Conservation (phyloP, 2,888 invertebrate genomes). For the Zygothrica quintamaculata region DNA sequence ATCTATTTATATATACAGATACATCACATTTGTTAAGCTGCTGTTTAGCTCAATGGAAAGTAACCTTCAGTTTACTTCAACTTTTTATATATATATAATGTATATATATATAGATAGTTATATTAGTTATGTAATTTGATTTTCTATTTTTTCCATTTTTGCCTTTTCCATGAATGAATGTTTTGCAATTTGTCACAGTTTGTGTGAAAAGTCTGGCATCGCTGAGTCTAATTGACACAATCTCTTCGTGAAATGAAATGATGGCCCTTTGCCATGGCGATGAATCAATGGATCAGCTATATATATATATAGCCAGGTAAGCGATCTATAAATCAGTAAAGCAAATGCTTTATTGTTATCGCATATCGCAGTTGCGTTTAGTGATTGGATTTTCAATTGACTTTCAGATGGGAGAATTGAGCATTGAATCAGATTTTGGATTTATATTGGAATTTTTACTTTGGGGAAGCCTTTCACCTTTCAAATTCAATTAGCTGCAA, state of each 20-base stretch:
- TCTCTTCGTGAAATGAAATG: slow-evolving; percentile 56
- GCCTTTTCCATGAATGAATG: slow-evolving; percentile 14
- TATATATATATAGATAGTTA: too few species aligned
- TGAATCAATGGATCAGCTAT: slow-evolving; percentile 30
- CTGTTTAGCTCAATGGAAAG: too few species aligned
- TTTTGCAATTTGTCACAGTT: slow-evolving; percentile 40
- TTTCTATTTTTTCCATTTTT: slow-evolving; percentile 13
- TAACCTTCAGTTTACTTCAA: too few species aligned
- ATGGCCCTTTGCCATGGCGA: slow-evolving; percentile 50
- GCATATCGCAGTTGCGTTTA: slow-evolving; percentile 21
- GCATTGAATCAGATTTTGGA: background rate
- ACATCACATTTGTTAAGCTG: too few species aligned
- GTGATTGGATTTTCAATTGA: background rate
- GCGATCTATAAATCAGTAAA: slow-evolving; percentile 71
- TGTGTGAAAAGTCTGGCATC: slow-evolving; percentile 13
- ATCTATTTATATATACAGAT: too few species aligned
- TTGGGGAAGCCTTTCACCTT: slow-evolving; percentile 74
- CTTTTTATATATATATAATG: too few species aligned
- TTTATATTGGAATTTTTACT: background rate
- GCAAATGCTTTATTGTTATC: slow-evolving; percentile 74
- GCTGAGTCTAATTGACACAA: slow-evolving; percentile 29
- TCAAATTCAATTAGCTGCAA: slow-evolving; percentile 79
- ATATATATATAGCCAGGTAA: too few species aligned
- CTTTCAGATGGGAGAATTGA: slow-evolving; percentile 4
- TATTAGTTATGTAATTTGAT: slow-evolving; percentile 8